Conservation (phyloP, 2,797 vertebrate genomes). For the Myioborus miniatus region DNA sequence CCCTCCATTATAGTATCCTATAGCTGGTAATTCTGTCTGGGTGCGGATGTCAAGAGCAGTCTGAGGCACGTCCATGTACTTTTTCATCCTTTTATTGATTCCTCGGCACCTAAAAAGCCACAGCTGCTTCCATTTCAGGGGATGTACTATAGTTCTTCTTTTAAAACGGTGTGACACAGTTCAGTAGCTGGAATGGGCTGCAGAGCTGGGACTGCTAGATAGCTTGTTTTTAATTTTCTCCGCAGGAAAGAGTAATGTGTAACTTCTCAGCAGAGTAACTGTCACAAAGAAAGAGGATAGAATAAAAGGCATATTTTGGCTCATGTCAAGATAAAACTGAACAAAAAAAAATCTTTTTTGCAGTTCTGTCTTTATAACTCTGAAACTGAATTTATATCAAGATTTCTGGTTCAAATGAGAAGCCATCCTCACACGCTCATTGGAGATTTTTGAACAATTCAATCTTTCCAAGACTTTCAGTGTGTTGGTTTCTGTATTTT, state of each 20-base stretch:
- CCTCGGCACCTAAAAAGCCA: conserved; percentile 56
- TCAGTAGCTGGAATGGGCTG: conserved; percentile 57
- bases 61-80: not conserved
- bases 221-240: conserved; percentile 73
- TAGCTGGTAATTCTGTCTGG: not conserved
- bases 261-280: conserved; percentile 65
- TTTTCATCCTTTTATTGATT: conserved; percentile 61
- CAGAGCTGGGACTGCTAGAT: conserved; percentile 56
- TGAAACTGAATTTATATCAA: conserved; percentile 35
- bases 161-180: conserved; percentile 66
- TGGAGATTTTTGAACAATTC: not conserved
- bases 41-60: not conserved
- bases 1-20: not conserved
- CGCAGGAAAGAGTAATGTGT: conserved; percentile 61
- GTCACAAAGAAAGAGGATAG: conserved; percentile 42
- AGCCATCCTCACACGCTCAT: not conserved
- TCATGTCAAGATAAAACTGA: conserved; percentile 62
- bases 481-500: not conserved
- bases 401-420: conserved; percentile 5
- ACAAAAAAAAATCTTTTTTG: not conserved
- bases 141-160: conserved; percentile 49
- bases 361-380: conserved; percentile 31
- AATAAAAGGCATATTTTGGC: conserved; percentile 63
- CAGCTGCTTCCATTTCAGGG: conserved; percentile 66
- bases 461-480: not conserved